Evolutionary conservation across 2,113 vertebrate species (phyloP).

Genomic region (Nannospalax galili): DNA sequence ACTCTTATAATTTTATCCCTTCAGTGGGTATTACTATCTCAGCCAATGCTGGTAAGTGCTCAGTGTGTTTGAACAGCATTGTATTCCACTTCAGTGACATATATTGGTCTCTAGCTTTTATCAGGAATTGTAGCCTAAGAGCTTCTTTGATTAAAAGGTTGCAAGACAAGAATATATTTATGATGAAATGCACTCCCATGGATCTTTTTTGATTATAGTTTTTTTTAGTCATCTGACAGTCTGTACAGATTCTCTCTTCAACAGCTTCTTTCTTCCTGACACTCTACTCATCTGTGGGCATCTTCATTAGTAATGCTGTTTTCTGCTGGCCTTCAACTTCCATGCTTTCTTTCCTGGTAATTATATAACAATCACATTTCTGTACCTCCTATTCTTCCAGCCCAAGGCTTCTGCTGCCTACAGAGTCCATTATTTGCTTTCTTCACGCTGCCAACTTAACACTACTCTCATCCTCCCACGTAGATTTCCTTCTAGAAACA

Average conservation of each 20-base stretch:
- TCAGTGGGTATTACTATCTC: not conserved
- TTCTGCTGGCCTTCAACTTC: not conserved
- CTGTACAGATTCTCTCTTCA: not conserved
- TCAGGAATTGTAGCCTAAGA: not conserved
- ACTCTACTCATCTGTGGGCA: not conserved
- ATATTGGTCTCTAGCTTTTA: not conserved
- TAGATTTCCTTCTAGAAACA: conserved; percentile 42
- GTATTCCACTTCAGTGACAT: not conserved
- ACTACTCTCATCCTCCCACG: not conserved
- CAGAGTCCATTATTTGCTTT: conserved; percentile 19
- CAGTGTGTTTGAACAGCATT: not conserved
- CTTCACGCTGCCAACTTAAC: conserved; percentile 13
- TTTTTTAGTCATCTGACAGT: not conserved
- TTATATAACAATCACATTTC: not conserved
- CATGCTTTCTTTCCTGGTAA: conserved; percentile 15
- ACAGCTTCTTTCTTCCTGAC: not conserved
- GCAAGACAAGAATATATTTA: not conserved
- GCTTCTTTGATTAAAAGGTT: conserved; percentile 29
- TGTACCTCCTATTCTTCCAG: not conserved
- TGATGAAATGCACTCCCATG: not conserved
- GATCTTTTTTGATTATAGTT: not conserved
- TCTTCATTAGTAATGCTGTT: not conserved
- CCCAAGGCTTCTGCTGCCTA: not conserved
- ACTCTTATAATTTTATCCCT: not conserved
- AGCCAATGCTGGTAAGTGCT: not conserved